Evolutionary conservation across 53 echinoderm and acorn worm genomes (phyloP), one percentile per base, ranked within the genome.

Genomic region (Echinometra lucunter): DNA sequence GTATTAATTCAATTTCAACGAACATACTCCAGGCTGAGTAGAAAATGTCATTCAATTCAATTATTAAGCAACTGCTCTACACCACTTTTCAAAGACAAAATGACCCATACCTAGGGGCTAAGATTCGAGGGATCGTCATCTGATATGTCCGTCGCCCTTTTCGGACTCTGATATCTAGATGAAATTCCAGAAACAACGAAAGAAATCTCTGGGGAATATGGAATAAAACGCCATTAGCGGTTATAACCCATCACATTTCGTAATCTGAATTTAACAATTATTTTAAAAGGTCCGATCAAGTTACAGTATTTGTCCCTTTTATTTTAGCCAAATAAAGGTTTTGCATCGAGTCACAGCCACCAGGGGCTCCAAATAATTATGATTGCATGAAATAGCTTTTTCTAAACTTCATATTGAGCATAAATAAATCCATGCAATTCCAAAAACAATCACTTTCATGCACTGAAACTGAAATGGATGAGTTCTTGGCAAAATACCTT

Each of bases 31-130:
- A 16, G 78, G 78, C 78, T 35, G 1, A 78, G 19, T 42, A 78
- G 72, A 35, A 78, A 78, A 78, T 78, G 78, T 78, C 78, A 38
- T 78, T 78, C 78, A 18, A 42, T 78, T 78, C 42, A 30, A 78
- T 78, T 78, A 78, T 78, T 40, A 42, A 78, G 38, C 42, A 42
- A 78, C 78, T 78, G 19, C 38, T 19, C 19, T 78, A 30, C 78
- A 42, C 78, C 42, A 78, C 42, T 78, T 8, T 6, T 40, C 38
- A 78, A 78, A 78, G 78, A 78, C 78, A 38, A 78, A 42, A 78
- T 78, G 78, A 42, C 78, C 78, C 6, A 23, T 78, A 78, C 21
- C 78, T 78, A 7, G 1, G 7, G 42, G 78, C 78, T 38, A 42
- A 21, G 78, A 78, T 78, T 78, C 78, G 8, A 42, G 19, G 78